phyloP scores from a whole-genome alignment of 2,888 invertebrate species.

The Neoscelio sp. region DNA sequence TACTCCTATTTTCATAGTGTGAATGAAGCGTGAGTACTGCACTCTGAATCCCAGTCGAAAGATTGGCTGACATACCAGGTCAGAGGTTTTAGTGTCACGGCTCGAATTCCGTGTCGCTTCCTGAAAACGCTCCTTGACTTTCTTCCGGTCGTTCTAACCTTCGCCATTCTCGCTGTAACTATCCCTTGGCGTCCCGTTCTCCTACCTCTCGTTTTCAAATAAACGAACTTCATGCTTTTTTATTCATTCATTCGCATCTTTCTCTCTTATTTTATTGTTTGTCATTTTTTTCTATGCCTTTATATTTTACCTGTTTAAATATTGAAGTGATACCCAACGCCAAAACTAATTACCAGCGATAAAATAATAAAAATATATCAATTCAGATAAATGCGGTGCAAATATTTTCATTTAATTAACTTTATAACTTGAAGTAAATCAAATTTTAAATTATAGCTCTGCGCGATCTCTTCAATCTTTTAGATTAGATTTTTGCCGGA shows the following conservation, averaged over 20 bases:
- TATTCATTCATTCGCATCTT: slow-evolving; percentile 13
- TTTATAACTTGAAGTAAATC: slow-evolving; percentile 18
- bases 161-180: slow-evolving; percentile 67
- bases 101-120: slow-evolving; percentile 76
- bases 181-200: slow-evolving; percentile 53
- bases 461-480: slow-evolving; percentile 23
- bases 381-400: slow-evolving; percentile 35
- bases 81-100: slow-evolving; percentile 77
- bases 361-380: no score
- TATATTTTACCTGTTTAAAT: slow-evolving; percentile 3
- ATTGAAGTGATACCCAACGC: no score
- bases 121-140: slow-evolving; percentile 72
- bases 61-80: slow-evolving; percentile 78
- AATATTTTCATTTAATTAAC: no score
- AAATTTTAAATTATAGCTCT: slow-evolving; percentile 13
- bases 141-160: slow-evolving; percentile 70
- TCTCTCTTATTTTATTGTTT: not conserved
- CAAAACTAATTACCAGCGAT: no score
- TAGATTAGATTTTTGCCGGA: slow-evolving; percentile 28
- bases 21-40: slow-evolving; percentile 49
- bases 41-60: slow-evolving; percentile 70
- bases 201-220: slow-evolving; percentile 43
- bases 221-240: slow-evolving; percentile 48
- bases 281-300: slow-evolving; percentile 4
- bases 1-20: slow-evolving; percentile 51